Evolutionary conservation across 2,113 vertebrate genomes (phyloP), one percentile per base, ranked within the genome.

Genomic region (Trichechus manatus): DNA sequence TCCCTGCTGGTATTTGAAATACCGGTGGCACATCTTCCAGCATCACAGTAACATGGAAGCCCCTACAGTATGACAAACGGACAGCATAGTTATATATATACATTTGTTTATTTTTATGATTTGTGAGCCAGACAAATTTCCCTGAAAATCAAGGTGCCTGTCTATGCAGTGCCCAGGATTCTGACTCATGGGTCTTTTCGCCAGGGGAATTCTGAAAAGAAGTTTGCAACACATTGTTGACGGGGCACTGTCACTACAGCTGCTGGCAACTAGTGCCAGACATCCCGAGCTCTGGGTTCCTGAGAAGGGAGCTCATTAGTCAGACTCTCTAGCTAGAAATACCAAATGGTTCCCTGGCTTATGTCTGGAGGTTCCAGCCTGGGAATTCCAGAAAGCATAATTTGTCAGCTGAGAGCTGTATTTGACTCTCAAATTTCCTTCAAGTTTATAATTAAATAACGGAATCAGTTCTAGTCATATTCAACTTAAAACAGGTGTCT

Each of bases 131-230:
- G 78, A 82, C 23, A 56, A 13, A 77, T 87, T 93, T 96, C 59
- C 47, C 81, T 93, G 33, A 80, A 95, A 86, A 90, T 77, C 84
- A 87, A 92, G 53, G 11, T 91, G 39, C 10, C 78, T 96, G 11
- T 25, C 22, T 14, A 4, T 22, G 33, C 17, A 70, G 72, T 89
- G 83, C 50, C 59, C 33, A 50, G 13, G 8, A n/a, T 50, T 66
- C 82, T 97, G 97, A 94, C 64, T 97, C 75, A 74, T 9, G 25
- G 42, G 39, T 77, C 50, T 82, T 81, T 91, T 70, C 68, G 75
- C 50, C 84, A 4, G 53, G 68, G 84, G 19, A 95, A 92, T 95
- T 97, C 86, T 92, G 42, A 87, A 93, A 42, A 74, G 56, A 42
- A 36, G 47, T 61, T 95, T 91, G 66, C 13, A 11, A 81, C 70